Evolutionary conservation across 2,888 invertebrate species (phyloP).

Genomic region (Acronicta leporina): DNA sequence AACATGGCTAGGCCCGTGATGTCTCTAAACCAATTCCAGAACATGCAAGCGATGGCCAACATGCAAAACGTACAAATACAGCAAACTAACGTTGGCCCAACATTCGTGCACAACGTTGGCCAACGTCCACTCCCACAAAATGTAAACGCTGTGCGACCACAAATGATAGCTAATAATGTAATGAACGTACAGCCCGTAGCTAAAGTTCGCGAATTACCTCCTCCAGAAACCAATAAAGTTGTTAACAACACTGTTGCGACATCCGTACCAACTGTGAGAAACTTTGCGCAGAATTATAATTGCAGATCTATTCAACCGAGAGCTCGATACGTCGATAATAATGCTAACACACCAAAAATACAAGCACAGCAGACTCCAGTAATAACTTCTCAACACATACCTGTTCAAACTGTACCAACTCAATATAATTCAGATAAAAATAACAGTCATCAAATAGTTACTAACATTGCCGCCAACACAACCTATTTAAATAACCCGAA

Average conservation of each 20-base stretch:
- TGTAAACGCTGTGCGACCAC: constrained; percentile 43
- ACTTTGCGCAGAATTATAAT: constrained; percentile 60
- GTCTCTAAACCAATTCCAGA: constrained; percentile 50
- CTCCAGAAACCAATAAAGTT: constrained; percentile 33
- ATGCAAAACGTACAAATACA: constrained; percentile 57
- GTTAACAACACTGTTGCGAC: constrained; percentile 26
- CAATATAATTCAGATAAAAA: constrained; percentile 39
- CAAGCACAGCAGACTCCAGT: constrained; percentile 22
- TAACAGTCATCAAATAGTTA: constrained; percentile 27
- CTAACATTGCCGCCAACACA: constrained; percentile 34
- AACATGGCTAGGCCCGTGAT: constrained; percentile 50
- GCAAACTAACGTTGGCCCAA: constrained; percentile 51
- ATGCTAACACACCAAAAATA: constrained; percentile 30
- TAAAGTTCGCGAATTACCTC: constrained; percentile 38
- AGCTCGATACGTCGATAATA: constrained; percentile 54
- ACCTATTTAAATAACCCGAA: constrained; percentile 39
- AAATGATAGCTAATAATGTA: constrained; percentile 32
- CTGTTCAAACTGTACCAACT: constrained; percentile 37
- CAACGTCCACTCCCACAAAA: constrained; percentile 50
- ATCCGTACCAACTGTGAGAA: constrained; percentile 41
- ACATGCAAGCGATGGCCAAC: constrained; percentile 43
- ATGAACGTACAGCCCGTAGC: constrained; percentile 43
- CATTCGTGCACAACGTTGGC: constrained; percentile 49
- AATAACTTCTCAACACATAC: constrained; percentile 32
- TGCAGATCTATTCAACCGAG: constrained; percentile 76